Base-by-base conservation (phyloP, 2,888 invertebrate species). In the Macropis europaea region DNA sequence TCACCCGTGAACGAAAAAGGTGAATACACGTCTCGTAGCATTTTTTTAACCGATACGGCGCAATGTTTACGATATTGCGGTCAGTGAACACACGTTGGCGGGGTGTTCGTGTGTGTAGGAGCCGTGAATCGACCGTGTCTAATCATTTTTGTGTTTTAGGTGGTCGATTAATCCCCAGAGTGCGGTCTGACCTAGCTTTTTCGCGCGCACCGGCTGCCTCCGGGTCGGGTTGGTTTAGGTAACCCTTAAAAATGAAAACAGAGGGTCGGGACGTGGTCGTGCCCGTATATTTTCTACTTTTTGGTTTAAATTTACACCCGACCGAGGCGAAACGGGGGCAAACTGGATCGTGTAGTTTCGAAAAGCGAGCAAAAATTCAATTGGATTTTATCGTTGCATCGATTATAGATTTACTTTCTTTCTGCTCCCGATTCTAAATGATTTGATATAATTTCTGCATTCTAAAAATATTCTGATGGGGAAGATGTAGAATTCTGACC, bases 81-180 rank as follows among this genome's bases (percentile, higher is more conserved):
- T 40, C 24, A 63, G 24, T 13, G 48, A 34, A 48, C 17, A 32
- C 17, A 30, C 22, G 9, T n/a, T n/a, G 7, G 19, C 32, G 5
- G 26, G n/a, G n/a, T n/a, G n/a, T n/a, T n/a, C 6, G 11, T 13
- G 42, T 19, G 48, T 15, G 40, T 19, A 3, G 24, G n/a, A n/a
- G 48, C n/a, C 13, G 52, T 17, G 48, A 42, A 47, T 59, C 59
- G 63, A 42, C 9, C 15, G 63, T 26, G 40, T 59, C 59, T 64
- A 64, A 59, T 64, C 48, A 64, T 64, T 64, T 59, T 42, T 40
- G 48, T 48, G 40, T 64, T 59, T 48, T 48, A 64, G 59, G 38
- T 59, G 59, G 26, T 59, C 63, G 63, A 64, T 64, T 64, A 64
- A 64, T 64, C 59, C 48, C 63, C 32, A 0, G 63, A 34, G 48